A percentile compares a stretch with the other conserved stretches of the same genome.
phyloP scores from a whole-genome alignment of 1,140 invertebrate genomes.

The Drosophila miranda region DNA sequence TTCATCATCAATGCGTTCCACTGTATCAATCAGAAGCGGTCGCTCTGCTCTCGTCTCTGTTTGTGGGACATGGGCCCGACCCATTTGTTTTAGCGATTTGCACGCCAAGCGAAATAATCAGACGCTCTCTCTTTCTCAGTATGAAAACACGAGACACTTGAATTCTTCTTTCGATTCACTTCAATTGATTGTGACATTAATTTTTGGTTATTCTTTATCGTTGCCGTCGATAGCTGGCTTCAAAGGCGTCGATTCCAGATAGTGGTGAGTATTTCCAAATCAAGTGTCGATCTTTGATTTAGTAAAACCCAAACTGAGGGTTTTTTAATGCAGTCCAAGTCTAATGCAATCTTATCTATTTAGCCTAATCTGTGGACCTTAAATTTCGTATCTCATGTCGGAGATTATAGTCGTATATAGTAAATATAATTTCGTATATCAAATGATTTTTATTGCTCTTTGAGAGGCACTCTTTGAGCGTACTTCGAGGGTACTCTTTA shows the following conservation, averaged over 20 bases:
- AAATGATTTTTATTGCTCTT: neutral
- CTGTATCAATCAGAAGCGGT: too few species aligned
- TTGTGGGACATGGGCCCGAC: too few species aligned
- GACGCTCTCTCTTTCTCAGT: neutral
- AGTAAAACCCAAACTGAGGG: neutral
- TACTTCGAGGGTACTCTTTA: too few species aligned
- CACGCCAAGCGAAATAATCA: constrained; percentile 2
- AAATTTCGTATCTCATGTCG: constrained; percentile 5
- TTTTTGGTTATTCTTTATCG: constrained; percentile 9
- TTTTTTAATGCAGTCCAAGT: neutral
- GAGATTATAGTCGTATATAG: neutral
- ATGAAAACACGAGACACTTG: constrained; percentile 9
- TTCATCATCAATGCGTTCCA: too few species aligned
- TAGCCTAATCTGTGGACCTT: constrained; percentile 22
- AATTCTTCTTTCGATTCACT: constrained; percentile 2
- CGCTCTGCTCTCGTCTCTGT: too few species aligned
- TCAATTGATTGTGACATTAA: constrained; percentile 29
- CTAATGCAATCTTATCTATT: constrained; percentile 25
- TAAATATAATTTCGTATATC: constrained; percentile 2
- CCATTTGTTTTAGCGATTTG: constrained; percentile 1
- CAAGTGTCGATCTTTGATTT: constrained; percentile 12
- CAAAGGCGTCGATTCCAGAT: too few species aligned
- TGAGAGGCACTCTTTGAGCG: too few species aligned
- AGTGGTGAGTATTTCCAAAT: too few species aligned
- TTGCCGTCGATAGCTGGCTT: too few species aligned